A percentile compares a stretch with the other conserved stretches of the same genome.
Conservation (phyloP, 2,888 invertebrate species). For the Tanypteryx hageni region DNA sequence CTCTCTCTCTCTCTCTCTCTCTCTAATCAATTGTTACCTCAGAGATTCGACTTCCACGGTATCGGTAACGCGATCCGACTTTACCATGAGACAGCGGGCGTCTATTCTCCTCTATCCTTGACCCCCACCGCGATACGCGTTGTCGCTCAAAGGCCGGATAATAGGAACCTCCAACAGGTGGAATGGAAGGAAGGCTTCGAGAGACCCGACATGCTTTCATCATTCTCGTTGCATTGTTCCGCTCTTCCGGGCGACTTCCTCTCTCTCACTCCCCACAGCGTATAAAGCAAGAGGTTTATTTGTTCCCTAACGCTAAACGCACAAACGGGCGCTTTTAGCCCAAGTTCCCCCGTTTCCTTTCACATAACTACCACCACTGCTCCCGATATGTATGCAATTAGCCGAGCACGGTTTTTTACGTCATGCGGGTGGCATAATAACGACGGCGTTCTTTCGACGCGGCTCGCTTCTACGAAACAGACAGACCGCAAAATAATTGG, state of each 20-base stretch:
- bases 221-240: background rate
- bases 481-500: no score
- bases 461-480: background rate
- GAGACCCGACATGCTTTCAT: background rate
- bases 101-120: no score
- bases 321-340: background rate
- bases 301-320: background rate
- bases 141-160: no score
- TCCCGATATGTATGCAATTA: background rate
- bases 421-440: background rate
- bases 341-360: no score
- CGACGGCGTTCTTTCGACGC: background rate
- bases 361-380: background rate
- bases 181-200: background rate
- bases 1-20: no score
- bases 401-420: background rate
- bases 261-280: background rate
- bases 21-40: no score
- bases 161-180: background rate
- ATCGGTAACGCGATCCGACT: no score
- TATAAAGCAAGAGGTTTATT: background rate
- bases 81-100: no score
- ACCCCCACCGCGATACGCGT: no score
- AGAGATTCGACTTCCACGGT: no score
- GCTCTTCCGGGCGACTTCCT: background rate